These are phyloP conservation scores for Cheilosia scutellata DNA, from an alignment of 2,888 invertebrate species.

Conservation along the genomic window DNA sequence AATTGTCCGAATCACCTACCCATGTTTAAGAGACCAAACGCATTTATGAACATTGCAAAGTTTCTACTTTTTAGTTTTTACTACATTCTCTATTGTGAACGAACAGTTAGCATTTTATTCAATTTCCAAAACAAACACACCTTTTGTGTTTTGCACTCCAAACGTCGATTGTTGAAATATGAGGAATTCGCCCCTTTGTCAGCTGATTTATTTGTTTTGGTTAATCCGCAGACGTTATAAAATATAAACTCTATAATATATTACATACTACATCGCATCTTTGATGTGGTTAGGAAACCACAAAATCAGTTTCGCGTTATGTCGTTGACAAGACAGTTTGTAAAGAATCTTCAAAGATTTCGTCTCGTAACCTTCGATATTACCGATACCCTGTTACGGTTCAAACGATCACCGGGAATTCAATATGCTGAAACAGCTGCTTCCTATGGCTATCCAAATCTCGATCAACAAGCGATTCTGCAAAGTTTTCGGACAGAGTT, in stretches of 20 bases:
- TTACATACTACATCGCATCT: neutral
- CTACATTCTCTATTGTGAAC: no score
- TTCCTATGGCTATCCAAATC: slow-evolving; percentile 85
- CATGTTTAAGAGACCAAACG: no score
- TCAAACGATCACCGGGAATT: slow-evolving; percentile 87
- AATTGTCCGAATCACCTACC: no score
- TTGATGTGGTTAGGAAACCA: slow-evolving; percentile 8
- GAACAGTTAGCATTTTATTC: no score
- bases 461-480: slow-evolving; percentile 80
- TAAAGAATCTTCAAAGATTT: slow-evolving; percentile 81
- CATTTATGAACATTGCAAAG: no score
- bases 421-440: slow-evolving; percentile 90
- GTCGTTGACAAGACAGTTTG: slow-evolving; percentile 77
- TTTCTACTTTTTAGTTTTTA: no score
- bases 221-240: slow-evolving; percentile 17
- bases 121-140: slow-evolving; percentile 13
- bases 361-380: slow-evolving; percentile 93
- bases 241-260: slow-evolving; percentile 19
- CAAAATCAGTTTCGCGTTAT: slow-evolving; percentile 62
- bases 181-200: neutral
- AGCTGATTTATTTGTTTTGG: slow-evolving; percentile 40
- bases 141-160: neutral
- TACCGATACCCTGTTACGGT: slow-evolving; percentile 93
- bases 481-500: slow-evolving; percentile 88
- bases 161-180: neutral